Evolutionary conservation across 2,113 vertebrate genomes (phyloP), one percentile per base, ranked within the genome.

Genomic region (Ictalurus furcatus): DNA sequence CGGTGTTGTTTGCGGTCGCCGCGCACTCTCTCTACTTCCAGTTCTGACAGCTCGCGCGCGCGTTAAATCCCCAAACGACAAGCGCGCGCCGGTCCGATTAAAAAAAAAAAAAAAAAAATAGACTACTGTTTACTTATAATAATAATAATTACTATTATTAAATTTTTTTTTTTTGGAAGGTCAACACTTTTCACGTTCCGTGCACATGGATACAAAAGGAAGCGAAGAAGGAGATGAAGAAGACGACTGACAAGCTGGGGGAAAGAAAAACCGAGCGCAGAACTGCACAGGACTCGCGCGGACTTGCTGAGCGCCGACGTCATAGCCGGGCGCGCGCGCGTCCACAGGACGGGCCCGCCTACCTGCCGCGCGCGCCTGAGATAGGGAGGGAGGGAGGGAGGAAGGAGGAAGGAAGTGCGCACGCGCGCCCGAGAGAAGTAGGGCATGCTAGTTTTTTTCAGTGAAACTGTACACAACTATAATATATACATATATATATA

Each of bases 251-350:
- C 48, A 76, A 16, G 40, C 40, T 30, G 48, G 81, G 34, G 28
- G 21, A 83, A 28, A 61, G 58, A 63, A 63, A 44, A 40, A 13
- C 34, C 56, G 91, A 91, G 90, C 90, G 94, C 92, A 94, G 94
- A 96, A 96, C 92, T 96, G 94, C 93, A 89, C 88, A 94, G 94
- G 94, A 95, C 93, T 94, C 94, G 92, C 91, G 91, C 92, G 88
- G 95, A 95, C 93, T 95, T 94, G 93, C 93, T 92, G 90, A 85
- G 93, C 93, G 92, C 94, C 94, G 95, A 96, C 95, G 96, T 95
- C 85, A 91, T 11, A 40, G 87, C 71, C 71, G 85, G 40, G 71
- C 69, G 85, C 37, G 84, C 65, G 71, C 85, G 85, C 54, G 85
- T 59, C 71, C 85, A 28, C 25, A 8, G 30, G 9, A 17, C 9